phyloP scores from a whole-genome alignment of 2,113 vertebrate genomes.

The Gadus chalcogrammus region DNA sequence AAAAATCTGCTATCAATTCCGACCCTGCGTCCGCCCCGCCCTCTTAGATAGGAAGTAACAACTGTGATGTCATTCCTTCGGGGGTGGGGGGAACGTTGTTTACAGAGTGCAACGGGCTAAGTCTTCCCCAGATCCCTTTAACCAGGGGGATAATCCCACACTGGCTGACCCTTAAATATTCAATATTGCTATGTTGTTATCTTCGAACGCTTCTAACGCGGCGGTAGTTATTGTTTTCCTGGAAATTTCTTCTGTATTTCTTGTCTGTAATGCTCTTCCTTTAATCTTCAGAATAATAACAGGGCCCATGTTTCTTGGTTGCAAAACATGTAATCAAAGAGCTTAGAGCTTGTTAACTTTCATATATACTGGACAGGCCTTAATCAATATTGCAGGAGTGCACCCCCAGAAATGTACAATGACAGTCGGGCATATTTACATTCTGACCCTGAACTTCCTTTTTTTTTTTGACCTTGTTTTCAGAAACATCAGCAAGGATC shows the following conservation, averaged over 20 bases:
- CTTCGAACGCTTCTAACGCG: slow-evolving; percentile 14
- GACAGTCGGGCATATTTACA: too few species aligned
- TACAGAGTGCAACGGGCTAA: slow-evolving; percentile 43
- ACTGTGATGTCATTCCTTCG: slow-evolving; percentile 12
- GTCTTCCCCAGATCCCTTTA: slow-evolving; percentile 49
- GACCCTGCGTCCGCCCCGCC: slow-evolving; percentile 21
- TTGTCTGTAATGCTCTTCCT: slow-evolving; percentile 13
- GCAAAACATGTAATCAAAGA: background rate
- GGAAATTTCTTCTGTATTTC: slow-evolving; percentile 9
- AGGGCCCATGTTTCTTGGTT: background rate
- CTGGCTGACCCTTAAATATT: slow-evolving; percentile 53
- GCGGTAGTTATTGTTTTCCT: slow-evolving; percentile 38
- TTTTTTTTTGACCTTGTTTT: too few species aligned
- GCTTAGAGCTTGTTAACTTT: too few species aligned
- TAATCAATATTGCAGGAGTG: background rate
- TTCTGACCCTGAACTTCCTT: too few species aligned
- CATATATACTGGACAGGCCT: too few species aligned
- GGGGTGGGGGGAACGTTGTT: slow-evolving; percentile 45
- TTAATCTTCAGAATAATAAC: slow-evolving; percentile 14
- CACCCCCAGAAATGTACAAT: too few species aligned
- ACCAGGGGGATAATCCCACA: slow-evolving; percentile 52
- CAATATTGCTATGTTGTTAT: slow-evolving; percentile 46
- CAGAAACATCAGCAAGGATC: slow-evolving; percentile 15
- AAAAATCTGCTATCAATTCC: too few species aligned
- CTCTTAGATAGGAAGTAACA: slow-evolving; percentile 1